Percentiles rank a stretch among this genome's conserved stretches.
Evolutionary conservation across 2,113 vertebrate species (phyloP).

Genomic region (Meleagris gallopavo): DNA sequence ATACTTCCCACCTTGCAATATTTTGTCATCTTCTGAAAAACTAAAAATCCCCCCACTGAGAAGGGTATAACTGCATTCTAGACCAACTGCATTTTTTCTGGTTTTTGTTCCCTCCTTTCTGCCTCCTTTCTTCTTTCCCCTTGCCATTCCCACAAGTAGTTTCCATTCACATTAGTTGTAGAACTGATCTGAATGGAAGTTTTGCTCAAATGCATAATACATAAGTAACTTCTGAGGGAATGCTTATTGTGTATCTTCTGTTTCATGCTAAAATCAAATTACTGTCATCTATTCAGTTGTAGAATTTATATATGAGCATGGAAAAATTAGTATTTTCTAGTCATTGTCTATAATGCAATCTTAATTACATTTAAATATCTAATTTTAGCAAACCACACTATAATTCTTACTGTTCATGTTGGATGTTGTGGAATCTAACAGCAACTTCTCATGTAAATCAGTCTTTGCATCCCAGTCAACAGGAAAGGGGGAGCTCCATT

Average conservation of each 20-base stretch:
- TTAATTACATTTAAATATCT: not conserved
- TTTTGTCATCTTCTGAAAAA: not conserved
- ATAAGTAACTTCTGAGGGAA: not conserved
- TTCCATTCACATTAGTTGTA: not conserved
- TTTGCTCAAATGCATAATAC: not conserved
- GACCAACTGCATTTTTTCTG: not conserved
- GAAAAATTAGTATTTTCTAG: not conserved
- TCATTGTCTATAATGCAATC: not conserved
- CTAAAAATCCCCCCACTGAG: not conserved
- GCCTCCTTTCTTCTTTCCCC: not conserved
- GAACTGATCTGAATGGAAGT: not conserved
- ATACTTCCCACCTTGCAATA: not conserved
- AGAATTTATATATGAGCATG: not conserved
- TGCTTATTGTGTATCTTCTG: not conserved
- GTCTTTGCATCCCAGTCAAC: not conserved
- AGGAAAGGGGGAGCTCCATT: not conserved
- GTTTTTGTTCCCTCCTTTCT: not conserved
- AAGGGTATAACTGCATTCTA: not conserved
- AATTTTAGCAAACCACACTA: not conserved
- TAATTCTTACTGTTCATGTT: not conserved
- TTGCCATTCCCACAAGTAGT: not conserved
- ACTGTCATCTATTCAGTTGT: not conserved
- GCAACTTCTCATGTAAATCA: not conserved
- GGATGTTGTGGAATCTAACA: not conserved
- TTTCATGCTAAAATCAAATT: not conserved